phyloP scores from a whole-genome alignment of 2,797 vertebrate genomes.

The Masticophis lateralis region DNA sequence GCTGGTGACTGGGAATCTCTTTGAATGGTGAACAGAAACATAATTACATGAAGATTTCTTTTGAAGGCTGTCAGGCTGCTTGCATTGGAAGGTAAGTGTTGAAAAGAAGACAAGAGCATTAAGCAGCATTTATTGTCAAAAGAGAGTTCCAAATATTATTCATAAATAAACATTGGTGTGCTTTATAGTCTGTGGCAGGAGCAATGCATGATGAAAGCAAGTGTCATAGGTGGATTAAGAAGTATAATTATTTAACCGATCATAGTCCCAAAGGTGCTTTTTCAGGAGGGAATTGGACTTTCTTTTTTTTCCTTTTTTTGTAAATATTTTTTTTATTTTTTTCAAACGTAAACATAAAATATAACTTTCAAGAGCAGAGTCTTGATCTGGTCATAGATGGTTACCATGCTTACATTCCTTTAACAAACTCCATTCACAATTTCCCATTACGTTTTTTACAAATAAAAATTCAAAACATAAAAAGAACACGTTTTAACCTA shows the following conservation, averaged over 20 bases:
- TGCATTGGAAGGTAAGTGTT: neutral
- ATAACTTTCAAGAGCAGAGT: too few relatives aligned
- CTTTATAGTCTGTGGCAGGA: constrained; percentile 56
- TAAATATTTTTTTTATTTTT: too few relatives aligned
- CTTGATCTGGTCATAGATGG: too few relatives aligned
- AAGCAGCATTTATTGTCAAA: constrained; percentile 48
- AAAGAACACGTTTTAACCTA: too few relatives aligned
- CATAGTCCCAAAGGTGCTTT: too few relatives aligned
- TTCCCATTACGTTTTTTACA: too few relatives aligned
- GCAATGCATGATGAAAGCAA: constrained; percentile 46
- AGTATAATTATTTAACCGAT: constrained; percentile 2
- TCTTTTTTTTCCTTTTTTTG: too few relatives aligned
- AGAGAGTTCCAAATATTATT: constrained; percentile 45
- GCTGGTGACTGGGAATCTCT: constrained; percentile 43
- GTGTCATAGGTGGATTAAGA: constrained; percentile 37
- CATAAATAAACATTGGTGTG: constrained; percentile 57
- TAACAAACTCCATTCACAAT: too few relatives aligned
- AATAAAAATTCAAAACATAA: too few relatives aligned
- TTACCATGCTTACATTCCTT: too few relatives aligned
- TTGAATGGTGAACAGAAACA: constrained; percentile 7
- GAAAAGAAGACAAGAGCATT: constrained; percentile 34
- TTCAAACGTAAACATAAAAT: too few relatives aligned
- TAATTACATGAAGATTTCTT: constrained; percentile 40
- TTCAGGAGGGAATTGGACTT: too few relatives aligned
- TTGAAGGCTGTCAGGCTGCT: constrained; percentile 26